Percentiles rank a stretch among this genome's conserved stretches.
phyloP scores from a whole-genome alignment of 2,888 invertebrate species.

The Scrobipalpa atriplicella region DNA sequence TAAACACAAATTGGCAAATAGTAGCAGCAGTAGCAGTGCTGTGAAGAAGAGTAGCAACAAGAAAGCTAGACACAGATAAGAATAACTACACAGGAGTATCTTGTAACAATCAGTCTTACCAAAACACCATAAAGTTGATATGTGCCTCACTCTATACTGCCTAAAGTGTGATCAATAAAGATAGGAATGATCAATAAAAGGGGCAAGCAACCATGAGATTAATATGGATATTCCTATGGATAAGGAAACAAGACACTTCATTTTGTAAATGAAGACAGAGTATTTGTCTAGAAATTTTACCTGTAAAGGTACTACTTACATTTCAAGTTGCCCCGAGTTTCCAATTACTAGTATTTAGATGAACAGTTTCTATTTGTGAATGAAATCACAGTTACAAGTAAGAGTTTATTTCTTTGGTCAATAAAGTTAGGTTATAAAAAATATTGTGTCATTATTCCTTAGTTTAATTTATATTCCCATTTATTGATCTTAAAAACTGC shows the following conservation, averaged over 20 bases:
- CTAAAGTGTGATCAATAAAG: background rate
- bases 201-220: too few relatives aligned
- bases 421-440: conserved; percentile 19
- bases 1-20: conserved; percentile 79
- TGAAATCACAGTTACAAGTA: conserved; percentile 30
- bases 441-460: conserved; percentile 30
- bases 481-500: conserved; percentile 58
- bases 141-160: background rate
- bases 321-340: too few relatives aligned
- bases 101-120: background rate
- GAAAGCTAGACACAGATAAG: conserved; percentile 90
- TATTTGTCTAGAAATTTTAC: too few relatives aligned
- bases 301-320: too few relatives aligned
- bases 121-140: background rate
- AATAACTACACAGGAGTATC: background rate
- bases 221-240: too few relatives aligned
- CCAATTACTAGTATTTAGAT: background rate
- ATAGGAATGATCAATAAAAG: too few relatives aligned
- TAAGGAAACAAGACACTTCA: too few relatives aligned
- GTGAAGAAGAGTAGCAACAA: conserved; percentile 91
- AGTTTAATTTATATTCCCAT: conserved; percentile 44
- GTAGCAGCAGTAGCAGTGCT: conserved; percentile 72
- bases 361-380: background rate
- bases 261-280: too few relatives aligned
- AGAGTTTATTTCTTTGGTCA: conserved; percentile 29